Conservation (phyloP, 2,888 invertebrate species). For the Apocheima hispidaria region DNA sequence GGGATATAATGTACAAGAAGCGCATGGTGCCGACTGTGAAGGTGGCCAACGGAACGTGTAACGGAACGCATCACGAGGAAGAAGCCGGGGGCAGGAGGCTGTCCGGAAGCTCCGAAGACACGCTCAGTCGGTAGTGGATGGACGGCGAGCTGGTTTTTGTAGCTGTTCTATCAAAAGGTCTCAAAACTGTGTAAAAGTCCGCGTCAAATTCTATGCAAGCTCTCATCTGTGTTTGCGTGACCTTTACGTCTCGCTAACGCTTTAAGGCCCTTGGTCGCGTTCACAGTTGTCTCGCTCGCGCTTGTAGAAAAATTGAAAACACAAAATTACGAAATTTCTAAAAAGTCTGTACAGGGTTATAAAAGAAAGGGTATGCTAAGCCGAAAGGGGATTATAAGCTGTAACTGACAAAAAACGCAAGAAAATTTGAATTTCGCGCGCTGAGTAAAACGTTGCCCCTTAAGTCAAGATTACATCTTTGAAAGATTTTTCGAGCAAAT, state of each 20-base stretch:
- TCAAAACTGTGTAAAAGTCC: neutral
- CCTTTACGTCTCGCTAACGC: neutral
- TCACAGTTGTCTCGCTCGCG: too few relatives aligned
- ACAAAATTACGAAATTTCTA: too few relatives aligned
- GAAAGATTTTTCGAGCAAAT: too few relatives aligned
- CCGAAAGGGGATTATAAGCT: too few relatives aligned
- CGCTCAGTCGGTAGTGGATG: slow-evolving; percentile 76
- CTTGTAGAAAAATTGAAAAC: too few relatives aligned
- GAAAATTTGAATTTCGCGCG: too few relatives aligned
- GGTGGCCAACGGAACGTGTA: slow-evolving; percentile 70
- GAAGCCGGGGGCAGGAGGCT: slow-evolving; percentile 67
- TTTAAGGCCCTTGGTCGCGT: too few relatives aligned
- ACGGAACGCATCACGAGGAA: slow-evolving; percentile 69
- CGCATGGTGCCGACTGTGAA: slow-evolving; percentile 55
- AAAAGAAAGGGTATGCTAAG: too few relatives aligned
- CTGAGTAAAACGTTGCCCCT: too few relatives aligned
- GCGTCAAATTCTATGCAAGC: neutral
- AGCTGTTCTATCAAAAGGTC: neutral
- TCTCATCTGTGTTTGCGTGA: neutral
- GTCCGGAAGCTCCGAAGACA: slow-evolving; percentile 82
- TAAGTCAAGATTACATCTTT: too few relatives aligned
- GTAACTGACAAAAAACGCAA: too few relatives aligned
- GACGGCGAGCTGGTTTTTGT: neutral
- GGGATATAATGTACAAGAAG: slow-evolving; percentile 94
- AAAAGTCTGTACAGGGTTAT: too few relatives aligned